Conservation (phyloP, 2,113 vertebrate genomes). For the Sclerurus mexicanus region DNA sequence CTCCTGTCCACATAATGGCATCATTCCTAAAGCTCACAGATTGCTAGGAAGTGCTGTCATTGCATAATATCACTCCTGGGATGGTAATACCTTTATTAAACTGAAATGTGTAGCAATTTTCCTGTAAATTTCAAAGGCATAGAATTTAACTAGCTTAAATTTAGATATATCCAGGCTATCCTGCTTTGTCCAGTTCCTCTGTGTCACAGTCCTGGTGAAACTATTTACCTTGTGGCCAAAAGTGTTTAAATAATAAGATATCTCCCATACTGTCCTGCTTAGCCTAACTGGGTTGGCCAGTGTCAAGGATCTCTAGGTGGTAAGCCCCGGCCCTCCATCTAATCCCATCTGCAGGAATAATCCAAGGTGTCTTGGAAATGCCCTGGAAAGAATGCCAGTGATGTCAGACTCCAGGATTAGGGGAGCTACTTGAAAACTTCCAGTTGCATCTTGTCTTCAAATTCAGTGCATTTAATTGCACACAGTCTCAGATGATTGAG, state of each 20-base stretch:
- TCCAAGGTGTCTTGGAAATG: background rate
- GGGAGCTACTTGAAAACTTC: background rate
- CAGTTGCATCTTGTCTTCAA: background rate
- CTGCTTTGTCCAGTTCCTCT: background rate
- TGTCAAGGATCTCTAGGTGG: background rate
- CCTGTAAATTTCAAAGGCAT: background rate
- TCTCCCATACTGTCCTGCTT: background rate
- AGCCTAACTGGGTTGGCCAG: background rate
- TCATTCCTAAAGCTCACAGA: background rate
- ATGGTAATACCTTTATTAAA: background rate
- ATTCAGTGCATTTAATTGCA: background rate
- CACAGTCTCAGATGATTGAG: background rate
- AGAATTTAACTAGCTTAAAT: background rate
- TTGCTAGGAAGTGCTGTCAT: background rate
- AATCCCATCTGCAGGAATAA: background rate
- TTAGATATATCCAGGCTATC: background rate
- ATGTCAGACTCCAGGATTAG: background rate
- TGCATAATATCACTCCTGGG: background rate
- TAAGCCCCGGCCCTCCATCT: background rate
- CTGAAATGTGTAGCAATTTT: background rate
- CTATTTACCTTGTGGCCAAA: background rate
- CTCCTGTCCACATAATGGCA: background rate
- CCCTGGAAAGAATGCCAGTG: background rate
- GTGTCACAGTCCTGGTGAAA: background rate
- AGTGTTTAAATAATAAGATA: background rate